These are phyloP conservation scores for Ailuropoda melanoleuca DNA, from an alignment of 2,113 vertebrate species.

Conservation along the genomic window DNA sequence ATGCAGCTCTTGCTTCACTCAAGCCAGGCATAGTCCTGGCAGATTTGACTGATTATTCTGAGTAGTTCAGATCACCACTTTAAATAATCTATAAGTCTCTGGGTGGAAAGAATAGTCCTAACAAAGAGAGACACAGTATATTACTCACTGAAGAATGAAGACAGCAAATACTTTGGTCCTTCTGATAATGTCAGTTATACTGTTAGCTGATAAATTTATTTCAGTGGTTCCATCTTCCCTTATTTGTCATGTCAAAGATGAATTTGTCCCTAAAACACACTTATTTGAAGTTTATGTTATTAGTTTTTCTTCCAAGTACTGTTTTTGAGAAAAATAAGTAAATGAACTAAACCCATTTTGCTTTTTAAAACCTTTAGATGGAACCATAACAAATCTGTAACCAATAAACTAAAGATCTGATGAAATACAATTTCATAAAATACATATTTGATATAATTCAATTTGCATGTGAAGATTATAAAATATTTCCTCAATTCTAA, in stretches of 20 bases:
- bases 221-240: background rate
- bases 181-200: background rate
- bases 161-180: background rate
- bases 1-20: constrained; percentile 69
- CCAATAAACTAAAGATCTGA: background rate
- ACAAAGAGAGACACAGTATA: background rate
- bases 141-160: background rate
- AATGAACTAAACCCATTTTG: constrained; percentile 40
- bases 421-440: background rate
- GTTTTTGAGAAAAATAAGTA: background rate
- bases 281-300: background rate
- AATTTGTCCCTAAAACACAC: background rate
- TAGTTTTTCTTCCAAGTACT: background rate
- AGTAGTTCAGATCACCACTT: background rate
- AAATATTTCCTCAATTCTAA: background rate
- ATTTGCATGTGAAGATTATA: background rate
- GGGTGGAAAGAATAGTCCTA: background rate
- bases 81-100: background rate
- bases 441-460: background rate
- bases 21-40: constrained; percentile 23
- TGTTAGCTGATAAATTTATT: background rate
- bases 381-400: background rate
- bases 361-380: background rate
- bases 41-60: constrained; percentile 62
- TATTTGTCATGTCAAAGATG: background rate